A percentile compares a stretch with the other conserved stretches of the same genome.
These are phyloP conservation scores for Picus viridis DNA, from an alignment of 2,797 vertebrate species.

Conservation along the genomic window DNA sequence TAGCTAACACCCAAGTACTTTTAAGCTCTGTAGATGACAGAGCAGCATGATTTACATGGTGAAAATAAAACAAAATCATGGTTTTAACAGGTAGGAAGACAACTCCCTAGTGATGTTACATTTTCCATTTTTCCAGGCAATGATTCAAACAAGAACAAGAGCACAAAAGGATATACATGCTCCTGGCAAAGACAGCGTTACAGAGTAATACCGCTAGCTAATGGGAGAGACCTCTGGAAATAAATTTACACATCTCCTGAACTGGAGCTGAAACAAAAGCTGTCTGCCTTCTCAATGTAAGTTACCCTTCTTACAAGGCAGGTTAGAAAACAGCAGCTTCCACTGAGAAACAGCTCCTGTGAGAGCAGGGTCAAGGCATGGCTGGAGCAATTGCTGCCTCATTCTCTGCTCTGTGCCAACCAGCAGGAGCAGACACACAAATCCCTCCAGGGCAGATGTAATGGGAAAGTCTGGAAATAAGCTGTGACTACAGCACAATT, in stretches of 20 bases:
- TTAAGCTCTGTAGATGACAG: background rate
- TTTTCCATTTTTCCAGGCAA: background rate
- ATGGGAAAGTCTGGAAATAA: background rate
- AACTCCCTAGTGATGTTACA: background rate
- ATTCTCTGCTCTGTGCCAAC: background rate
- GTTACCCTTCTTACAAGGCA: background rate
- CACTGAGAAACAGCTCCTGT: accelerated
- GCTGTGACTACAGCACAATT: background rate
- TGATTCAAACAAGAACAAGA: background rate
- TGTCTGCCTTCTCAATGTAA: accelerated
- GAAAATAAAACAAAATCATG: background rate
- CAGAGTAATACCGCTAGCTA: background rate
- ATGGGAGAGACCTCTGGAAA: background rate
- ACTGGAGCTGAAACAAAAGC: background rate
- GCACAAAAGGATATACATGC: accelerated
- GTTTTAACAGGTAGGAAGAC: background rate
- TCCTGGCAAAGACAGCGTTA: background rate
- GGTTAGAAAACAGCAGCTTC: background rate
- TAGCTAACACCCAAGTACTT: background rate
- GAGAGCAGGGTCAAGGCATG: background rate
- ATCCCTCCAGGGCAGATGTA: background rate
- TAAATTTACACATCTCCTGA: background rate
- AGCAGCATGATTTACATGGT: background rate
- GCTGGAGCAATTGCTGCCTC: accelerated
- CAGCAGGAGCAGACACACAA: background rate